Percentiles rank a stretch among this genome's conserved stretches.
These are phyloP conservation scores for Chrysolina haemoptera DNA, from an alignment of 2,888 invertebrate species.

Conservation along the genomic window DNA sequence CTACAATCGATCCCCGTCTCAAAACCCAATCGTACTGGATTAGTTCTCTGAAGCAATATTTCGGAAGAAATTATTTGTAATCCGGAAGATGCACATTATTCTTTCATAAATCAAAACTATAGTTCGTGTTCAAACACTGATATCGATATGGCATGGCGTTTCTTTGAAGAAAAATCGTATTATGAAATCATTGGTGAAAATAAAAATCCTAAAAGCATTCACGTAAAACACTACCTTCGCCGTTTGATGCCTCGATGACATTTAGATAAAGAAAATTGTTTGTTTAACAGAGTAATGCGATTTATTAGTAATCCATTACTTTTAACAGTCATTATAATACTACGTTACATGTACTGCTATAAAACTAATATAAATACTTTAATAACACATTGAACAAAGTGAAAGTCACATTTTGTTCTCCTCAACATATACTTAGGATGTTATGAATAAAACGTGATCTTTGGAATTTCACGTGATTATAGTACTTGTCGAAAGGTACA, in stretches of 20 bases:
- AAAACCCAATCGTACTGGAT: too few species aligned
- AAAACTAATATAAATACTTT: slow-evolving; percentile 45
- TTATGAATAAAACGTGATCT: slow-evolving; percentile 46
- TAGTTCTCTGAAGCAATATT: too few species aligned
- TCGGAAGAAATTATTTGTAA: too few species aligned
- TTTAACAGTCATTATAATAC: slow-evolving; percentile 37
- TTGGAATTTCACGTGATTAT: slow-evolving; percentile 45
- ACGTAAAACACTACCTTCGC: slow-evolving; percentile 27
- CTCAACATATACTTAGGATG: slow-evolving; percentile 46
- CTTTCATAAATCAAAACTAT: background rate
- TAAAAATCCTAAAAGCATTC: background rate
- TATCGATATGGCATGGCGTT: too few species aligned
- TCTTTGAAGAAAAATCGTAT: too few species aligned
- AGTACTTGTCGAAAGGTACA: slow-evolving; percentile 39
- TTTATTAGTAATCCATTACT: slow-evolving; percentile 42
- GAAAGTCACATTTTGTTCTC: slow-evolving; percentile 40
- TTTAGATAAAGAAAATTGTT: slow-evolving; percentile 51
- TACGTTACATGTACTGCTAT: slow-evolving; percentile 36
- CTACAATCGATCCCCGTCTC: too few species aligned
- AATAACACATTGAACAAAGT: slow-evolving; percentile 40
- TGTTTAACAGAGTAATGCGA: slow-evolving; percentile 36
- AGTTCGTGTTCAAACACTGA: too few species aligned
- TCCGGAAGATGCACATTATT: too few species aligned
- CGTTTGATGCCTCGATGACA: slow-evolving; percentile 48
- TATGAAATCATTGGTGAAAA: background rate